These are phyloP conservation scores for Rallus crepitans DNA, from an alignment of 2,797 vertebrate genomes.

Conservation along the genomic window DNA sequence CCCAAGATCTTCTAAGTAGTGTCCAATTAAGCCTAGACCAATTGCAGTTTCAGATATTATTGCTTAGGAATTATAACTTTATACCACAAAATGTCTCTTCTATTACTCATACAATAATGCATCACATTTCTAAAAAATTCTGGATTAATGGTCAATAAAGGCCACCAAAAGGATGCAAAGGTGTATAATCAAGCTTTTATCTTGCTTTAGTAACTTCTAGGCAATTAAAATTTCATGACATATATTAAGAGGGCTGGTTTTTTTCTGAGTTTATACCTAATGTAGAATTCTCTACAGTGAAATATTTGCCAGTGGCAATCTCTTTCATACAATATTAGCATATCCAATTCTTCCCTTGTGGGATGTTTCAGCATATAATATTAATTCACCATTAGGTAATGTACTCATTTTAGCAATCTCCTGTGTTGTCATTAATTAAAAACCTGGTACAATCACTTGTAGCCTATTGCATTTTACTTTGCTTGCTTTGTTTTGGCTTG, in stretches of 20 bases:
- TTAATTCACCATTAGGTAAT: constrained; percentile 76
- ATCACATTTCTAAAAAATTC: neutral
- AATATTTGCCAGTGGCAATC: constrained; percentile 73
- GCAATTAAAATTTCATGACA: constrained; percentile 69
- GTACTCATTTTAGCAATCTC: constrained; percentile 71
- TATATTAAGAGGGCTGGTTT: neutral
- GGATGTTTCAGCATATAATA: constrained; percentile 71
- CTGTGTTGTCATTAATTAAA: constrained; percentile 76
- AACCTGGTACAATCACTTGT: constrained; percentile 57
- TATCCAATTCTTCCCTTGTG: constrained; percentile 74
- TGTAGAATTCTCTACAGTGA: constrained; percentile 63
- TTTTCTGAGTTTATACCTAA: constrained; percentile 63
- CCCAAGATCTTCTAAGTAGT: neutral
- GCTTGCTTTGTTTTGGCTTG: neutral
- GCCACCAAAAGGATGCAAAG: constrained; percentile 38
- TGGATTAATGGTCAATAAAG: constrained; percentile 21
- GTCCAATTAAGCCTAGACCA: neutral
- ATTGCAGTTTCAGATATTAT: neutral
- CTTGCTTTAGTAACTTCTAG: constrained; percentile 47
- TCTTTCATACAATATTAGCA: constrained; percentile 75
- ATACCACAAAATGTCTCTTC: neutral
- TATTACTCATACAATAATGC: neutral
- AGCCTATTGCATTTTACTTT: constrained; percentile 38
- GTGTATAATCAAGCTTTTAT: constrained; percentile 62
- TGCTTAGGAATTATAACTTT: neutral